Evolutionary conservation across 2,888 invertebrate genomes (phyloP).

Genomic region (Ypsolopha sequella): DNA sequence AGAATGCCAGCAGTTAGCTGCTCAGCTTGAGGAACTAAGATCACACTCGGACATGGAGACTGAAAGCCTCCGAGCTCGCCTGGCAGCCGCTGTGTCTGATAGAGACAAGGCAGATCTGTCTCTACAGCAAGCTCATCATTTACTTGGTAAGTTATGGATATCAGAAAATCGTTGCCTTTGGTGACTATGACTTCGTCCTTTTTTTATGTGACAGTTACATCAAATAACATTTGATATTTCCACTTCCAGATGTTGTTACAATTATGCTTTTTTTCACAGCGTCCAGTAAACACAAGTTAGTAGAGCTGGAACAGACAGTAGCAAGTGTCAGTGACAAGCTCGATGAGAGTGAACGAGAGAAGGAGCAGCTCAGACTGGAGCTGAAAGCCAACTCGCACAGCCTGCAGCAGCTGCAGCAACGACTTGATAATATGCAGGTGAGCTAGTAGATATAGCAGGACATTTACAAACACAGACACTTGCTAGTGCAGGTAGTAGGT

Average conservation of each 20-base stretch:
- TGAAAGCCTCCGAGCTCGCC: constrained; percentile 65
- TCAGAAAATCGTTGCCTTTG: no score
- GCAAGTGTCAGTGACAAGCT: constrained; percentile 34
- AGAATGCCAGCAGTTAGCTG: constrained; percentile 53
- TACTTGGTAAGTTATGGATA: constrained; percentile 56
- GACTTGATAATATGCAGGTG: constrained; percentile 54
- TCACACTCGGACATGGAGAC: constrained; percentile 32
- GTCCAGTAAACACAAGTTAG: constrained; percentile 51
- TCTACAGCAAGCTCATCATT: constrained; percentile 73
- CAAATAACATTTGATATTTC: no score
- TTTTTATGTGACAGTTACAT: no score
- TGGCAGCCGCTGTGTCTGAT: constrained; percentile 72
- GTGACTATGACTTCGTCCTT: no score
- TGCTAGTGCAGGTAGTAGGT: not conserved
- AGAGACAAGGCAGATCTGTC: constrained; percentile 70
- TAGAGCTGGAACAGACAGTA: constrained; percentile 52
- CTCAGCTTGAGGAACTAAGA: constrained; percentile 37
- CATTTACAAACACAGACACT: not conserved
- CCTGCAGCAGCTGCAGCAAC: constrained; percentile 55
- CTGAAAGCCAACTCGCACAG: constrained; percentile 47
- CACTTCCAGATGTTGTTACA: not conserved
- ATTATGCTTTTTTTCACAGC: constrained; percentile 23
- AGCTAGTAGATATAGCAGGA: not conserved
- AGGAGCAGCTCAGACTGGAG: constrained; percentile 52
- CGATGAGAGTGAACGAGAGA: constrained; percentile 41